These are phyloP conservation scores for Cladopsammia gracilis DNA, from an alignment of 64 coral and sea anemone species.

Conservation along the genomic window DNA sequence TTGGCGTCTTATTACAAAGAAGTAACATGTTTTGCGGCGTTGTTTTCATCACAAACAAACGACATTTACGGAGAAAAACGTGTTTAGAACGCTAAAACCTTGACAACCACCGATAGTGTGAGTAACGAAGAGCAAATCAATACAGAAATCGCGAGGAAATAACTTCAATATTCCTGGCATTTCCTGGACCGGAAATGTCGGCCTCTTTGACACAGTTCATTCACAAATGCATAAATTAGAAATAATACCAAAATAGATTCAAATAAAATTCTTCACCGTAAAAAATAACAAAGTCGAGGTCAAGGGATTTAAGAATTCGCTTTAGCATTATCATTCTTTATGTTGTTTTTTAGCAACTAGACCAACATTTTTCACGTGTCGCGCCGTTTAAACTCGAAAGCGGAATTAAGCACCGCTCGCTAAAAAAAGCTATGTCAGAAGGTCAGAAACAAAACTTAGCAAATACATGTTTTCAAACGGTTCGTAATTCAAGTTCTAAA, in stretches of 20 bases:
- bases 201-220: neutral
- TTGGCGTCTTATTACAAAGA: neutral
- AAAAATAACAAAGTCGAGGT: neutral
- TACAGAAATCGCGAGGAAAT: neutral
- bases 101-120: neutral
- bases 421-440: neutral
- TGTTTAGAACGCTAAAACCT: neutral
- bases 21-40: neutral
- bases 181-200: conserved; percentile 23
- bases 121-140: no score
- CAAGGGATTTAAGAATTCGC: neutral
- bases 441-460: neutral
- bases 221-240: neutral
- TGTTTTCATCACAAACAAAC: conserved; percentile 13
- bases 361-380: neutral
- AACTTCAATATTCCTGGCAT: conserved; percentile 4
- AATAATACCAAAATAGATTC: neutral
- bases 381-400: neutral
- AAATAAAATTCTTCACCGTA: neutral
- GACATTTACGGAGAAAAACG: neutral
- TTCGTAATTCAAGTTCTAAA: neutral
- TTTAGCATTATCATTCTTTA: neutral
- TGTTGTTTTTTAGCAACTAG: neutral
- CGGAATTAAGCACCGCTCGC: neutral
- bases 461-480: neutral